These are phyloP conservation scores for Gryon sp. DNA, from an alignment of 1,140 invertebrate genomes.

Conservation along the genomic window DNA sequence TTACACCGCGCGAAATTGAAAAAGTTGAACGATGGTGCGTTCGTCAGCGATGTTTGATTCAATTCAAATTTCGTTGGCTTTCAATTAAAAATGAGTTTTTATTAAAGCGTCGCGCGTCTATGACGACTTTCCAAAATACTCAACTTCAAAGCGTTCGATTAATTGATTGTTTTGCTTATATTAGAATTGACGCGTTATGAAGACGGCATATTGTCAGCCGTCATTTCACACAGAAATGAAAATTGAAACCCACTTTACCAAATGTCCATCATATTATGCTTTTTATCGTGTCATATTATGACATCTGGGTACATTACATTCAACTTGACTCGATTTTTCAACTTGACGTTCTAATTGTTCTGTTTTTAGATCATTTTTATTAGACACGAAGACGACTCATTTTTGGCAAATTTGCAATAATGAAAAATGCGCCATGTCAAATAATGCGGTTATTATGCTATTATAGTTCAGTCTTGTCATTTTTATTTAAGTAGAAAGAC, in stretches of 20 bases:
- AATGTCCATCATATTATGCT: conserved; percentile 31
- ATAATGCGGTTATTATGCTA: no score
- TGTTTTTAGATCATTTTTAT: no score
- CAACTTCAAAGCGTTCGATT: conserved; percentile 8
- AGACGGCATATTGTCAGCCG: conserved; percentile 31
- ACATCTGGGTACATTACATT: conserved; percentile 18
- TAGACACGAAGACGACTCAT: no score
- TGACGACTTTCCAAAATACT: conserved; percentile 20
- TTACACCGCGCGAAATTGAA: conserved; percentile 18
- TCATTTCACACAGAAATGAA: conserved; percentile 22
- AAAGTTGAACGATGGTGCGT: conserved; percentile 12
- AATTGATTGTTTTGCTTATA: conserved; percentile 39
- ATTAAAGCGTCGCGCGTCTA: conserved; percentile 4
- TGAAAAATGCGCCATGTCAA: no score
- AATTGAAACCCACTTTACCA: conserved; percentile 21
- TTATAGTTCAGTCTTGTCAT: no score
- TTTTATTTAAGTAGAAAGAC: no score
- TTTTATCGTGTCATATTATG: conserved; percentile 8
- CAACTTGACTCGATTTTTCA: neutral
- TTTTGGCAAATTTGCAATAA: no score
- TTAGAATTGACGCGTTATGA: conserved; percentile 33
- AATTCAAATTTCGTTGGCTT: conserved; percentile 21
- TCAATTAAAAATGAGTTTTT: conserved; percentile 32
- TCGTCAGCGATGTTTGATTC: conserved; percentile 16
- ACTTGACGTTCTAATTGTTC: neutral